Evolutionary conservation across 1,140 invertebrate species (phyloP), one percentile per base, ranked within the genome.

Genomic region (Brachionus rotundiformis): DNA sequence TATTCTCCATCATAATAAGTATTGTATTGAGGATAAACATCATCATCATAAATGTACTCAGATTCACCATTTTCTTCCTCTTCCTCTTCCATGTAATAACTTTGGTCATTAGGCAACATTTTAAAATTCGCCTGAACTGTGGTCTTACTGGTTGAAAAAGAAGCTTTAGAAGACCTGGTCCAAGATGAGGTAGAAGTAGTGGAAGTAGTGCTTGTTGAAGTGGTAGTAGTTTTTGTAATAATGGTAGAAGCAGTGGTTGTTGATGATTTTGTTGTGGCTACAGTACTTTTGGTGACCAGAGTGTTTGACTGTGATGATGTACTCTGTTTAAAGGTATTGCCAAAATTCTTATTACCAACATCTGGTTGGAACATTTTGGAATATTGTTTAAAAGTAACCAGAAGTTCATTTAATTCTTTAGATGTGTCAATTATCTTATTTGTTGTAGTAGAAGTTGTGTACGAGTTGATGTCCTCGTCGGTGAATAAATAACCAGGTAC

Each of bases 11-110:
- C 31, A 36, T 54, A 54, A 54, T 54, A 54, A 16, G 7, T 54
- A 16, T 19, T 54, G 19, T 23, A 54, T 19, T 36, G 29, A 29
- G 19, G 11, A 1, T 33, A 8, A 11, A n/a, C 10, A 7, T 7
- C 4, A 68, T 68, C 33, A 36, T 68, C 27, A 68, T 68, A 68
- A 33, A 25, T 27, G 23, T 68, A 68, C 1, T 68, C 63, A 19
- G 4, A 36, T n/a, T 13, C 63, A 36, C 11, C n/a, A 68, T 23
- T 36, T 36, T 33, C 10, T 13, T 8, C 31, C 36, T 68, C 10
- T 31, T 68, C 63, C 29, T 68, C 29, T 36, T 68, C 63, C 27
- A 68, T 68, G 11, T 68, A 31, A 36, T 68, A 68, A 36, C 11
- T 33, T 68, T 68, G n/a, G 13, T 68, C 63, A 29, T 13, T 29